These are phyloP conservation scores for Nysson spinosus DNA, from an alignment of 2,888 invertebrate genomes.

Conservation along the genomic window DNA sequence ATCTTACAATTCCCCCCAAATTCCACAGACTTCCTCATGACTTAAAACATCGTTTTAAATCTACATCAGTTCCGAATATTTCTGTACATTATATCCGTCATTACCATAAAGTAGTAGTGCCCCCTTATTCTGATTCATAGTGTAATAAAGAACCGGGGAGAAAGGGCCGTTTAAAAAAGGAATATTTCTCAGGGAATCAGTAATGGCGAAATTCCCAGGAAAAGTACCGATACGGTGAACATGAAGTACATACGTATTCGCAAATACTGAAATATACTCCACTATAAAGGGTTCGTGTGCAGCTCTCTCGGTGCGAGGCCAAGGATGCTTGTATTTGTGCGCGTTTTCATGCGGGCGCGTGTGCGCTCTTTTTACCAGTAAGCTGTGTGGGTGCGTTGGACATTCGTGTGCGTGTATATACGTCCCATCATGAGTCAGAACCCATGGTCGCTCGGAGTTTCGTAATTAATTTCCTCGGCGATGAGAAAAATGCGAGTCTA, in stretches of 20 bases:
- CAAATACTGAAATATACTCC: not conserved
- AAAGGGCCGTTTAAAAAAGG: no score
- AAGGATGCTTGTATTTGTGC: constrained; percentile 43
- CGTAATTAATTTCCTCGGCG: constrained; percentile 63
- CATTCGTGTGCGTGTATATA: constrained; percentile 22
- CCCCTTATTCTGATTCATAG: no score
- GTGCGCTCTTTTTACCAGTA: no score
- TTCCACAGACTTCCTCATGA: no score
- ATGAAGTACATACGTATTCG: constrained; percentile 4
- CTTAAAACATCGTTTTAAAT: no score
- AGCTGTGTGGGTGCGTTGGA: no score
- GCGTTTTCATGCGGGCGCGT: constrained; percentile 34
- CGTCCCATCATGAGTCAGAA: constrained; percentile 70
- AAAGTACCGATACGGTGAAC: constrained; percentile 10
- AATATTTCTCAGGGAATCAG: constrained; percentile 1
- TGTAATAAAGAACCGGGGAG: no score
- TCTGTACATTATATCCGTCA: no score
- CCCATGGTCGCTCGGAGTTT: constrained; percentile 65
- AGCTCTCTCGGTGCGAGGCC: constrained; percentile 21
- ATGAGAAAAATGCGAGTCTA: constrained; percentile 53
- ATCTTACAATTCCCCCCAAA: no score
- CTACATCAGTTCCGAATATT: no score
- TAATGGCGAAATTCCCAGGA: constrained; percentile 18
- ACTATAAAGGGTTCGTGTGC: constrained; percentile 15
- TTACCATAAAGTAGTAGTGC: no score